Evolutionary conservation across 2,888 invertebrate species (phyloP).

Genomic region (Myopa testacea): DNA sequence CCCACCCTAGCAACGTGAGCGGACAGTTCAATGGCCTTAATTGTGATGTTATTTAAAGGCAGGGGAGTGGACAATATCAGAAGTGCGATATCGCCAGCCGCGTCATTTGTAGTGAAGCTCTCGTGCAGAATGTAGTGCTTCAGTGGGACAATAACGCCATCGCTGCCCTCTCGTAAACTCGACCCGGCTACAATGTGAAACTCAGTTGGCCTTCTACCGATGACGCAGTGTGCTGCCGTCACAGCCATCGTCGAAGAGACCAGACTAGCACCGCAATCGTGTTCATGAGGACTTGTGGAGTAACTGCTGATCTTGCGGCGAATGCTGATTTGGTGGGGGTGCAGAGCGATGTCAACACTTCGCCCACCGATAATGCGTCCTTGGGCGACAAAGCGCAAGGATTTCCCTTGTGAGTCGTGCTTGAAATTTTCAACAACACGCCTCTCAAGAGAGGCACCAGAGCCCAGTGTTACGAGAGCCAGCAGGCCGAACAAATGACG

Average conservation of each 20-base stretch:
- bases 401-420: background rate
- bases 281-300: conserved; percentile 46
- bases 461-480: background rate
- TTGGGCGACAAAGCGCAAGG: conserved; percentile 12
- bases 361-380: conserved; percentile 59
- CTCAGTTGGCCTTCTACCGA: conserved; percentile 44
- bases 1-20: conserved; percentile 47
- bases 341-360: conserved; percentile 48
- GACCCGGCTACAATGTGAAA: conserved; percentile 47
- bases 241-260: conserved; percentile 50
- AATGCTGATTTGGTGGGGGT: conserved; percentile 57
- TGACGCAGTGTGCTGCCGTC: conserved; percentile 63
- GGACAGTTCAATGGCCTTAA: conserved; percentile 51
- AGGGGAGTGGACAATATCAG: conserved; percentile 52
- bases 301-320: conserved; percentile 48
- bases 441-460: background rate
- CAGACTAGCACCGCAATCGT: conserved; percentile 50
- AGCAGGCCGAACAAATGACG: background rate
- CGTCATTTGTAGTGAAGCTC: conserved; percentile 61
- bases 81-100: conserved; percentile 72
- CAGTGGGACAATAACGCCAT: conserved; percentile 70
- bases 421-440: background rate
- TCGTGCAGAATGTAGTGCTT: conserved; percentile 69
- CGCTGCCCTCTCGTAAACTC: conserved; percentile 60
- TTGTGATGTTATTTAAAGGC: conserved; percentile 48